Base-by-base conservation (phyloP, 1,140 invertebrate species). In the Epicauta chinensis region DNA sequence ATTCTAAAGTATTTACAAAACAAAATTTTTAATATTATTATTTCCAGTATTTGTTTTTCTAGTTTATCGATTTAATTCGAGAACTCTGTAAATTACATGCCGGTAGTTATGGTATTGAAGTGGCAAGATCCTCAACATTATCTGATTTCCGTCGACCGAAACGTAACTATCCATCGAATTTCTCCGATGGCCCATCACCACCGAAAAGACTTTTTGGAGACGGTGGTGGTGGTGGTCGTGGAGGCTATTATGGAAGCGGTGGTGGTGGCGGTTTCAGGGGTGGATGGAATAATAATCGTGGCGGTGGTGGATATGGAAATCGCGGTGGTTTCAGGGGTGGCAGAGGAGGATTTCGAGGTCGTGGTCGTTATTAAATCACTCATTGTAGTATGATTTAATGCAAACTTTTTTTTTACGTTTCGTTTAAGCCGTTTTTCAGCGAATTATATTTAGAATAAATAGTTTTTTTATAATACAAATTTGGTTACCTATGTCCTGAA, bases 31-130 rank as follows among this genome's bases (percentile, higher is more conserved):
- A 40, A 11, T 48, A 35, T 12, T 47, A 16, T 41, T 40, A 37
- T 37, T 50, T 7, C n/a, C n/a, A 52, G 16, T 42, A 30, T 46
- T 36, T 48, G 16, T 53, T 54, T 59, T 68, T 68, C 9, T 60
- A 82, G 79, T 73, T 86, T 3, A 61, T 87, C 9, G 61, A 68
- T 7, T 77, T 86, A 5, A 76, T 91, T 1, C 81, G 77, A 58
- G 73, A 78, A 14, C 63, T 93, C 0, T 91, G 88, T 61, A 74
- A 78, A 14, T 76, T 89, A 64, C 79, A 84, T 58, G 80, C 88
- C 1, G 85, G 87, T 1, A 81, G 88, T 60, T 80, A 75, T 59
- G 76, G 78, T 43, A 77, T 89, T 58, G n/a, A 66, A 70, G 29
- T 64, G 77, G 17, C 73, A 72, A 16, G 72, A 72, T 7, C 62